A percentile compares a stretch with the other conserved stretches of the same genome.
These are phyloP conservation scores for Buceros bicornis DNA, from an alignment of 2,797 vertebrate genomes.

Conservation along the genomic window DNA sequence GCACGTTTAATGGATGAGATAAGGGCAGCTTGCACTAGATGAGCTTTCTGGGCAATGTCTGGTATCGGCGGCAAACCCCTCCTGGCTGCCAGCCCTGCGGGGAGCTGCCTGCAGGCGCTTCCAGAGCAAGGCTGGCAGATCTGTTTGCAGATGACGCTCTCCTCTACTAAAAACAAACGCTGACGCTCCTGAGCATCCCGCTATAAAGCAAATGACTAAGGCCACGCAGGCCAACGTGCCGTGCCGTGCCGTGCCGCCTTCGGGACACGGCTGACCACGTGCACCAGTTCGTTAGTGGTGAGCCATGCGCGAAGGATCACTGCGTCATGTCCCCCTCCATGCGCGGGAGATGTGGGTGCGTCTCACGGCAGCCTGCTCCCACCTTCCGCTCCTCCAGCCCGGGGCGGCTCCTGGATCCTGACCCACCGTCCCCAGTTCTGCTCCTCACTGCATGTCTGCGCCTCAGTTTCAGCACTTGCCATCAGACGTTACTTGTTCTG, in stretches of 20 bases:
- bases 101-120: background rate
- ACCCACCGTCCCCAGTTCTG: background rate
- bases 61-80: background rate
- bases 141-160: background rate
- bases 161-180: background rate
- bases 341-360: accelerated
- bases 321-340: background rate
- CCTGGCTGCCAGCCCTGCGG: background rate
- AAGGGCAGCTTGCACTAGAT: conserved; percentile 31
- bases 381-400: background rate
- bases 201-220: background rate
- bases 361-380: background rate
- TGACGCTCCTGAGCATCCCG: background rate
- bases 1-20: conserved; percentile 49
- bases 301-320: background rate
- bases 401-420: background rate
- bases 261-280: background rate
- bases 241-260: background rate
- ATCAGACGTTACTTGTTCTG: background rate
- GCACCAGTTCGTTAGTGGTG: background rate
- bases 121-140: background rate
- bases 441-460: background rate
- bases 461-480: background rate
- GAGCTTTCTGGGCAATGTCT: conserved; percentile 14
- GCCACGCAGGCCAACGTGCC: background rate